Percentiles rank a stretch among this genome's conserved stretches.
Conservation (phyloP, 2,113 vertebrate genomes). For the Notarius quadriscutis region DNA sequence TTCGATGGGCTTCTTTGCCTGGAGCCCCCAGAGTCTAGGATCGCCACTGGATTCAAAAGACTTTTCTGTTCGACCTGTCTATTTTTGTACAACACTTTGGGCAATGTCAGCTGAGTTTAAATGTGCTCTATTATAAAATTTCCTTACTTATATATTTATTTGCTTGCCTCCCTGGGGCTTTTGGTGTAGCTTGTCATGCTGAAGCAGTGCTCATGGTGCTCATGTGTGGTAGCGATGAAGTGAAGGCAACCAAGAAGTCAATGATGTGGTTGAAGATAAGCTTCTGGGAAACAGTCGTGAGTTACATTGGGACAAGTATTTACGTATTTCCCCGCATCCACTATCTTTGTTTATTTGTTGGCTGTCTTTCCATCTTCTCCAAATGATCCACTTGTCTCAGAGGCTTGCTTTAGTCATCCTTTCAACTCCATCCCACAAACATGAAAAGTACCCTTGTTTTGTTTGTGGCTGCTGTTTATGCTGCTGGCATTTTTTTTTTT, state of each 20-base stretch:
- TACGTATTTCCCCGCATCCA: not conserved
- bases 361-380: not conserved
- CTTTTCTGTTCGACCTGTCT: not conserved
- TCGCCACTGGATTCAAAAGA: not conserved
- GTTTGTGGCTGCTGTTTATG: not conserved
- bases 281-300: not conserved
- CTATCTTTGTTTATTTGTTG: not conserved
- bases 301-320: not conserved
- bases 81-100: not conserved
- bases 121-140: not conserved
- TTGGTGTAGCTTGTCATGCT: not conserved
- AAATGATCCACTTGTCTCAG: not conserved
- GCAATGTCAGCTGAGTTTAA: not conserved
- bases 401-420: not conserved
- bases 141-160: not conserved
- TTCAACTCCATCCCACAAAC: not conserved
- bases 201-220: not conserved
- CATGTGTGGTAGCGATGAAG: not conserved
- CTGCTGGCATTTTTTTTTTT: not conserved
- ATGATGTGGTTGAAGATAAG: not conserved
- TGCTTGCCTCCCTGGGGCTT: not conserved
- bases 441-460: not conserved
- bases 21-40: no score
- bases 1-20: no score
- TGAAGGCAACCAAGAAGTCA: not conserved